These are phyloP conservation scores for Drosophila mulleri DNA, from an alignment of 2,888 invertebrate genomes.

Conservation along the genomic window DNA sequence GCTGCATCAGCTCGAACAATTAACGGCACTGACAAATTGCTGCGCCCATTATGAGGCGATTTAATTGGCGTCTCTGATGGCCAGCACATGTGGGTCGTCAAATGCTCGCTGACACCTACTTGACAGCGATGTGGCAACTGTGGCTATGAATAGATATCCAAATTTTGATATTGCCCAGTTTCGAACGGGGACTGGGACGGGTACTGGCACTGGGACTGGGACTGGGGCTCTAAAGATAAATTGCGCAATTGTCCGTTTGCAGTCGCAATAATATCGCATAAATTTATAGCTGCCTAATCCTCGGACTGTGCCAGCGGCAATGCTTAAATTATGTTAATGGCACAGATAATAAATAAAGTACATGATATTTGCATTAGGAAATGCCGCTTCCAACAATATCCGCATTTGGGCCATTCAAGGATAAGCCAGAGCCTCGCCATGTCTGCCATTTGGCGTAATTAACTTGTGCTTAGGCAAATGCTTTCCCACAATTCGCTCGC, in stretches of 20 bases:
- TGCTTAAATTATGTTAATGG: slow-evolving; percentile 64
- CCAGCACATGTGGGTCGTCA: slow-evolving; percentile 47
- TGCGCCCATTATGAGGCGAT: slow-evolving; percentile 58
- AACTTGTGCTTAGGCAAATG: slow-evolving; percentile 41
- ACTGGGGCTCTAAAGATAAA: slow-evolving; percentile 20
- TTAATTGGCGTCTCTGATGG: slow-evolving; percentile 26
- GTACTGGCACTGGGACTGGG: too few relatives aligned
- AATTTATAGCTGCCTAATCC: slow-evolving; percentile 45
- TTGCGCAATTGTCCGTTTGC: slow-evolving; percentile 8
- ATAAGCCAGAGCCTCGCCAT: slow-evolving; percentile 24
- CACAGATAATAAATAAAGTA: slow-evolving; percentile 55
- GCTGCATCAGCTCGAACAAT: slow-evolving; percentile 38
- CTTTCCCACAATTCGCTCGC: slow-evolving; percentile 62
- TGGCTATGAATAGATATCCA: slow-evolving; percentile 28
- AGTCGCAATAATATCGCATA: slow-evolving; percentile 20
- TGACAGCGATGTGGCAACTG: slow-evolving; percentile 28
- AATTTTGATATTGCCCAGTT: slow-evolving; percentile 8
- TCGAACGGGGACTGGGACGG: too few relatives aligned
- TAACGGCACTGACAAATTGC: slow-evolving; percentile 67
- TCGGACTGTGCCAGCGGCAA: slow-evolving; percentile 41
- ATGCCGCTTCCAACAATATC: slow-evolving; percentile 35
- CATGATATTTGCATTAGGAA: slow-evolving; percentile 60
- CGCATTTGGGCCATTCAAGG: slow-evolving; percentile 45
- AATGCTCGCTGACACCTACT: slow-evolving; percentile 47
- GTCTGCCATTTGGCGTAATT: slow-evolving; percentile 64